Percentiles rank a stretch among this genome's conserved stretches.
phyloP scores from a whole-genome alignment of 2,888 invertebrate genomes.

The Mellilla xanthometata region DNA sequence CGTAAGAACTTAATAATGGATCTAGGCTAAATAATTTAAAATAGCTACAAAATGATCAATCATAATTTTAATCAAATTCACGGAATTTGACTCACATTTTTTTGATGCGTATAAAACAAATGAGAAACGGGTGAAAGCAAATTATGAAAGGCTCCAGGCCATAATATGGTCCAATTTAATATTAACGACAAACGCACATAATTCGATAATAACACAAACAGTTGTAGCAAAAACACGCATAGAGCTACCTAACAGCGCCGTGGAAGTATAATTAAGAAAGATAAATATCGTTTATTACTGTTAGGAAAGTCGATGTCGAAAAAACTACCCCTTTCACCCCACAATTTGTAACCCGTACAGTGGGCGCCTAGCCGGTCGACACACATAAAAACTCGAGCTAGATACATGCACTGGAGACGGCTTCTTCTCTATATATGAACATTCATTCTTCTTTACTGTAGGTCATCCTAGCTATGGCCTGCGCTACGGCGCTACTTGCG shows the following conservation, averaged over 20 bases:
- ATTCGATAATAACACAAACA: constrained; percentile 77
- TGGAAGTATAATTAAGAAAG: constrained; percentile 81
- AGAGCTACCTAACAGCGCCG: constrained; percentile 74
- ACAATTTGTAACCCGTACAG: constrained; percentile 83
- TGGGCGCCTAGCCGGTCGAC: constrained; percentile 70
- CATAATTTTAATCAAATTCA: no score
- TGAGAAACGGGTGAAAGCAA: constrained; percentile 4
- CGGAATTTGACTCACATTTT: not conserved
- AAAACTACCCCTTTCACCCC: constrained; percentile 83
- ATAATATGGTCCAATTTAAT: constrained; percentile 48
- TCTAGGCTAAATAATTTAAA: no score
- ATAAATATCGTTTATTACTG: constrained; percentile 83
- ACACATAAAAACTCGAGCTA: constrained; percentile 68
- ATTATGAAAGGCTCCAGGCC: constrained; percentile 34
- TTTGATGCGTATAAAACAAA: not conserved
- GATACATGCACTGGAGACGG: not conserved
- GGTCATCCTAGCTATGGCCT: no score
- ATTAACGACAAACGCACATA: constrained; percentile 69
- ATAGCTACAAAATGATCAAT: no score
- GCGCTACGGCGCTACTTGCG: no score
- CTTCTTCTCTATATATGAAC: no score
- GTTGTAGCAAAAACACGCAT: constrained; percentile 71
- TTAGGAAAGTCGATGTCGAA: constrained; percentile 81
- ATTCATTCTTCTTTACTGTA: no score
- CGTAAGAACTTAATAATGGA: no score